Conservation (phyloP, 2,797 vertebrate species). For the Anas bahamensis region DNA sequence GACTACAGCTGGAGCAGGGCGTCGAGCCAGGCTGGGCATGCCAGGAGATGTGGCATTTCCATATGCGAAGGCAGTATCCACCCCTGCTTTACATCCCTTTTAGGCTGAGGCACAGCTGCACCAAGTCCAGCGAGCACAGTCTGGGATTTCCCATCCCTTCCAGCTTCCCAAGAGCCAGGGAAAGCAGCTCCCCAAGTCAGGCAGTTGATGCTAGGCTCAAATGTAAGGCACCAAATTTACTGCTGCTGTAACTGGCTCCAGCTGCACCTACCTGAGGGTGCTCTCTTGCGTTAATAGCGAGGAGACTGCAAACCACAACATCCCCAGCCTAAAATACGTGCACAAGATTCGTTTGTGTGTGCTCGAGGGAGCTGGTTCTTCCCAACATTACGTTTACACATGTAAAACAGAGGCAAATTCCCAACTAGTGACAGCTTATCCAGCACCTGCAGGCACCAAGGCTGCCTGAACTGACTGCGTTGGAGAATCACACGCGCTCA, state of each 20-base stretch:
- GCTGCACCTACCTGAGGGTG: neutral
- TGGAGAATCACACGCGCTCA: rapidly evolving
- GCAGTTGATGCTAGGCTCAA: neutral
- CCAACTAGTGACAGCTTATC: neutral
- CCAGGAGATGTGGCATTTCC: conserved; percentile 28
- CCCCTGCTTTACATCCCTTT: conserved; percentile 36
- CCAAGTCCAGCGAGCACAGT: neutral
- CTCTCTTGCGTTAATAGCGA: neutral
- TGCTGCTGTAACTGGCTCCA: neutral
- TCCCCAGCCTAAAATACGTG: neutral
- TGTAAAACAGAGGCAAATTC: conserved; percentile 9
- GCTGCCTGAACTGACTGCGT: neutral
- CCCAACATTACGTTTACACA: neutral
- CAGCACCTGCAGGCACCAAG: neutral
- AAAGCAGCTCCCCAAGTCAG: neutral
- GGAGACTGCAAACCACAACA: neutral
- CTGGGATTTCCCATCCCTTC: neutral
- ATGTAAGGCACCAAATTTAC: neutral
- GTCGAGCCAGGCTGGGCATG: neutral
- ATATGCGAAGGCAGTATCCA: conserved; percentile 22
- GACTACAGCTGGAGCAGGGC: neutral
- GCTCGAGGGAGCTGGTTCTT: neutral
- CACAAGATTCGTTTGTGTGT: neutral
- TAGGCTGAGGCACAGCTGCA: neutral
- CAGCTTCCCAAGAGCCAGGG: neutral